Evolutionary conservation across 2,113 vertebrate species (phyloP).

Genomic region (Anoplopoma fimbria): DNA sequence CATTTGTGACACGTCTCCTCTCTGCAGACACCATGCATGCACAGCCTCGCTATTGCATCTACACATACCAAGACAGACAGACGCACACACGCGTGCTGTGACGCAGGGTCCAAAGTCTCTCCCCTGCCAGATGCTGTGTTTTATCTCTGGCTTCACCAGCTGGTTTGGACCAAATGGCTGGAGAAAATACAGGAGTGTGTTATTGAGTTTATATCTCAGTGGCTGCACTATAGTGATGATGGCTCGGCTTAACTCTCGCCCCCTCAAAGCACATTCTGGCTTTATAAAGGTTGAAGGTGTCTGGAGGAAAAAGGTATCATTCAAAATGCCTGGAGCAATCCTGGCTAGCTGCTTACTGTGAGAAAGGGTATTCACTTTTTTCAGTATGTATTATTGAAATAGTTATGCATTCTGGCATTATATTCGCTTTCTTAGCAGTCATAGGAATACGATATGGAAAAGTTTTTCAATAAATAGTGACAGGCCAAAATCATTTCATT

Average conservation of each 20-base stretch:
- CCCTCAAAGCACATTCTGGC: constrained; percentile 28
- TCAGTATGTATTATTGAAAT: constrained; percentile 6
- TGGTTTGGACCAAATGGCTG: constrained; percentile 55
- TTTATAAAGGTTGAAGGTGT: constrained; percentile 12
- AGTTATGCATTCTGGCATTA: constrained; percentile 9
- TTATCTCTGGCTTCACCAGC: constrained; percentile 60
- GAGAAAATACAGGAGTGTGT: constrained; percentile 53
- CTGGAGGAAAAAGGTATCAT: constrained; percentile 11
- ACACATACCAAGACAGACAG: constrained; percentile 45
- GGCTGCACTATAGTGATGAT: constrained; percentile 23
- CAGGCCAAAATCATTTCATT: constrained; percentile 19
- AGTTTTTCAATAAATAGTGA: constrained; percentile 24
- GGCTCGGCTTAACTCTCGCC: neutral
- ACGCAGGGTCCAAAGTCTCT: constrained; percentile 27
- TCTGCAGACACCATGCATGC: constrained; percentile 19
- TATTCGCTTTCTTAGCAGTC: constrained; percentile 21
- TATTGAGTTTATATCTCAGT: constrained; percentile 48
- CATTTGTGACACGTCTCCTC: constrained; percentile 60
- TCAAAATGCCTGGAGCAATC: constrained; percentile 28
- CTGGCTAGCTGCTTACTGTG: neutral
- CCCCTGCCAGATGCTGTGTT: constrained; percentile 64
- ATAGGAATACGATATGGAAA: constrained; percentile 7
- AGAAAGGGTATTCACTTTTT: constrained; percentile 18
- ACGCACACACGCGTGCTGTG: constrained; percentile 9
- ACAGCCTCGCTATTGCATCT: constrained; percentile 27